phyloP scores from a whole-genome alignment of 2,113 vertebrate genomes.

The Ginglymostoma cirratum region DNA sequence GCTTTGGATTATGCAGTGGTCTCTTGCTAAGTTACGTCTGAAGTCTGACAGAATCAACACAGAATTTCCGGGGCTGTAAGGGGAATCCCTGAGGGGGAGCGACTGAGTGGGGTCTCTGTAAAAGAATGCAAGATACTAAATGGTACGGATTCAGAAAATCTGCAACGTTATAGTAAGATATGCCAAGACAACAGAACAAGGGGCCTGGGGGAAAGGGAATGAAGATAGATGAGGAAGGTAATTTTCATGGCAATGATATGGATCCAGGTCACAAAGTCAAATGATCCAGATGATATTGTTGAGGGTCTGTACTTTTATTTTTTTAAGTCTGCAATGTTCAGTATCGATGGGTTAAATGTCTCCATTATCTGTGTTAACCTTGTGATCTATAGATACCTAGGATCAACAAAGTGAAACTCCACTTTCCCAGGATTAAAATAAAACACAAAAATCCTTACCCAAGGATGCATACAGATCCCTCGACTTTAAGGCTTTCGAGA shows the following conservation, averaged over 20 bases:
- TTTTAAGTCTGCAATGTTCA: neutral
- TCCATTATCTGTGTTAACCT: neutral
- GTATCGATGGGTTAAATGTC: neutral
- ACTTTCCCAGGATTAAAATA: neutral
- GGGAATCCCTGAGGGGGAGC: neutral
- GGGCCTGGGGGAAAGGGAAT: neutral
- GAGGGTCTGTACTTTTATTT: neutral
- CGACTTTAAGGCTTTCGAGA: conserved; percentile 88
- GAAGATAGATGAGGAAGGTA: neutral
- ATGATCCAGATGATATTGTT: neutral
- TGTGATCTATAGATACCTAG: neutral
- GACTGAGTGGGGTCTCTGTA: neutral
- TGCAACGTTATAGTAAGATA: neutral
- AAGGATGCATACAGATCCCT: conserved; percentile 83
- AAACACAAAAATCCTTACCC: conserved; percentile 66
- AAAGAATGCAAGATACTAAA: neutral
- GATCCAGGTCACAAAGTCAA: neutral
- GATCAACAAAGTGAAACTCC: neutral
- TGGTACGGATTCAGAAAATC: neutral
- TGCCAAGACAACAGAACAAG: neutral
- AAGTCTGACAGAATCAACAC: neutral
- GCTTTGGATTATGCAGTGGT: neutral
- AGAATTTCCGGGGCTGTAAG: neutral
- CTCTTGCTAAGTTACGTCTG: neutral
- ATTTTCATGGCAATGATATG: neutral